A percentile compares a stretch with the other conserved stretches of the same genome.
phyloP scores from a whole-genome alignment of 2,113 vertebrate genomes.

The Spilogale gracilis region DNA sequence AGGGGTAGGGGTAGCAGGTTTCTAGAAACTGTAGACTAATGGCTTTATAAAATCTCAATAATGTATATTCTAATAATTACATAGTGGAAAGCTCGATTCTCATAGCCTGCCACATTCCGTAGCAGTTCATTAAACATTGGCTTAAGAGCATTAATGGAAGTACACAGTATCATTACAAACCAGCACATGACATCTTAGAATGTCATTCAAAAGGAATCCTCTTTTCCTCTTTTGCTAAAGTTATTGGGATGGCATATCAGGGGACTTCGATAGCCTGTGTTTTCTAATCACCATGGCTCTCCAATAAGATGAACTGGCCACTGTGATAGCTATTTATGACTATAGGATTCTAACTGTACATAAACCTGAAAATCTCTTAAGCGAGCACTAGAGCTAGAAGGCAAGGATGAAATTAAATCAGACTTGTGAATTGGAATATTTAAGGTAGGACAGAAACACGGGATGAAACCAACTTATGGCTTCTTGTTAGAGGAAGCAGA shows the following conservation, averaged over 20 bases:
- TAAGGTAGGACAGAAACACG: not conserved
- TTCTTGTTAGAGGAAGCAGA: not conserved
- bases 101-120: not conserved
- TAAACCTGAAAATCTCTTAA: constrained; percentile 22
- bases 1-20: not conserved
- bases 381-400: not conserved
- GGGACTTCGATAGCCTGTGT: not conserved
- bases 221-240: constrained; percentile 40
- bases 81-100: not conserved
- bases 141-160: not conserved
- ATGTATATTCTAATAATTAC: constrained; percentile 28
- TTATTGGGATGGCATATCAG: not conserved
- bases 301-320: not conserved
- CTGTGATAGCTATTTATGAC: not conserved
- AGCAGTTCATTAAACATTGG: not conserved
- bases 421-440: not conserved
- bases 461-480: not conserved
- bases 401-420: not conserved
- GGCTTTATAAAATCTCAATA: not conserved
- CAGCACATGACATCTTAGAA: not conserved
- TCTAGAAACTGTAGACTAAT: not conserved
- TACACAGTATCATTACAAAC: not conserved
- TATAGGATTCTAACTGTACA: not conserved
- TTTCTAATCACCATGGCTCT: not conserved
- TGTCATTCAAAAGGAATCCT: not conserved